Conservation (phyloP, 2,113 vertebrate species). For the Rhinolophus ferrumequinum region DNA sequence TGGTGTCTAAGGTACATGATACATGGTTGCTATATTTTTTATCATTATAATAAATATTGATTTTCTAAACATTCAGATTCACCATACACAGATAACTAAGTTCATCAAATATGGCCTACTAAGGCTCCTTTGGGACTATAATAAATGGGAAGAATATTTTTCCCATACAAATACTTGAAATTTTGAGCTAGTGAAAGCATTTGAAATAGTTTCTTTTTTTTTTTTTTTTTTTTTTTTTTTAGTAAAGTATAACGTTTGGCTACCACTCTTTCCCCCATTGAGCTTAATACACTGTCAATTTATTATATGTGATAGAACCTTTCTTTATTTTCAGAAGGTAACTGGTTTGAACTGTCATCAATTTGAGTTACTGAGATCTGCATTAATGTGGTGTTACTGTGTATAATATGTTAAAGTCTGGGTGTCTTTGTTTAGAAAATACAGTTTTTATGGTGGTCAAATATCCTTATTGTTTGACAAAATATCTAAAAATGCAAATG, state of each 20-base stretch:
- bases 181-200: background rate
- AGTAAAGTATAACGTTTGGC: background rate
- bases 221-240: background rate
- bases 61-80: slow-evolving; percentile 19
- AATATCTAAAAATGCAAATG: slow-evolving; percentile 79
- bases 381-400: background rate
- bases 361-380: background rate
- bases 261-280: background rate
- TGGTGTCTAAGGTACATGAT: background rate
- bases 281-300: background rate
- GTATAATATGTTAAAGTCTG: background rate
- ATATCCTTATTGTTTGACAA: slow-evolving; percentile 77
- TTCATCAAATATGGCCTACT: background rate
- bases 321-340: slow-evolving; percentile 45
- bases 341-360: slow-evolving; percentile 6
- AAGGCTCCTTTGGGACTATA: background rate
- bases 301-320: background rate
- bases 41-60: background rate
- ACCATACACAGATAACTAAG: background rate
- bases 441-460: slow-evolving; percentile 76
- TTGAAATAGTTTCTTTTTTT: background rate
- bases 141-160: background rate
- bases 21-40: background rate
- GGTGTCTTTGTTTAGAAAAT: slow-evolving; percentile 65
- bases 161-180: background rate